Evolutionary conservation across 1,140 invertebrate species (phyloP), one percentile per base, ranked within the genome.

Genomic region (Microplitis mediator): DNA sequence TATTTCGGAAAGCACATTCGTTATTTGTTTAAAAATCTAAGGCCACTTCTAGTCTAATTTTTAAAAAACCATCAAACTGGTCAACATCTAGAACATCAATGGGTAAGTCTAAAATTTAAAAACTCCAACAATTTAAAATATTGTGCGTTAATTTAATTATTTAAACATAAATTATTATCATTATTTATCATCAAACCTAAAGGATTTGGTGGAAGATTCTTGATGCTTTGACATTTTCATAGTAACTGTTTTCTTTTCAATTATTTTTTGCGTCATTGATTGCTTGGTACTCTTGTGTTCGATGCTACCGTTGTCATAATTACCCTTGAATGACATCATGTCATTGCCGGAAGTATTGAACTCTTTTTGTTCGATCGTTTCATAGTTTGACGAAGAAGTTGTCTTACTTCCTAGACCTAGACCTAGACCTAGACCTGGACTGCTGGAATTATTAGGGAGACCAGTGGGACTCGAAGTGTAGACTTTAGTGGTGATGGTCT

Each of bases 211-310:
- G 65, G 86, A 86, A 4, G 86, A 86, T 71, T 89, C 88, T 61
- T 88, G 86, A 68, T 87, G 86, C 73, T 81, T 88, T 4, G 84
- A 85, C 63, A 80, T 84, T 5, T 85, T 86, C 79, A 82, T 88
- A 0, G 87, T 87, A 3, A 88, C 81, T 3, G 88, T 89, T 73
- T 88, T 88, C 71, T 88, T 89, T 72, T 89, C 88, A 8, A 86
- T 87, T 9, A 89, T 83, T 70, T 89, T 88, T 71, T 89, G 87
- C 16, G 83, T 88, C 54, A 85, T 82, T 0, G 88, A 88, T 63
- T 89, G 88, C 58, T 89, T 89, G 14, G 86, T 78, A 81, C 82
- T 88, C 69, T 84, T 86, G 67, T 89, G 88, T 58, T 89, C 88
- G 13, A 75, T 80, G 50, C 87, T 79, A 8, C 88, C 85, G n/a